These are phyloP conservation scores for Xiphorhynchus erythropygius DNA, from an alignment of 2,797 vertebrate species.

Conservation along the genomic window DNA sequence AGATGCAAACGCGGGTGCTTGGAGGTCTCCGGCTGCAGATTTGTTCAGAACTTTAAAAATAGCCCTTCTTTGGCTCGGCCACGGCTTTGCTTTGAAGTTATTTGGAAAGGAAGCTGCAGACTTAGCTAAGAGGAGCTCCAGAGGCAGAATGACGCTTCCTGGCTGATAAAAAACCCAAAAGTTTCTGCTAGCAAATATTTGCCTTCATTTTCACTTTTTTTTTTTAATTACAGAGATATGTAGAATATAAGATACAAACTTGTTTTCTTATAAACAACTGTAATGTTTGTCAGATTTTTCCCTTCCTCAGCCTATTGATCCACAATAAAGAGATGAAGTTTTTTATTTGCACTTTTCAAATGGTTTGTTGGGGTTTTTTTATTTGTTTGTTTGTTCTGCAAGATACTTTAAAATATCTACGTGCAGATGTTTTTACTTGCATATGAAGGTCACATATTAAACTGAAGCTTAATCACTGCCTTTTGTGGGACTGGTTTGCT, in stretches of 20 bases:
- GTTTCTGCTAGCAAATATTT: not conserved
- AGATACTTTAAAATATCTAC: not conserved
- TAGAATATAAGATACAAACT: not conserved
- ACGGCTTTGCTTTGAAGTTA: not conserved
- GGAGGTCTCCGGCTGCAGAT: no score
- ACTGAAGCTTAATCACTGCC: not conserved
- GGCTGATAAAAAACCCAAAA: not conserved
- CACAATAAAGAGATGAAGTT: fast-evolving
- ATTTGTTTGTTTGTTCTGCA: not conserved
- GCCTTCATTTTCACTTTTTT: not conserved
- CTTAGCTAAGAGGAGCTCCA: not conserved
- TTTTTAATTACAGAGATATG: not conserved
- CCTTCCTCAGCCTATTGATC: not conserved
- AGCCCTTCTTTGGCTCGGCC: not conserved
- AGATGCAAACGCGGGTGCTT: no score
- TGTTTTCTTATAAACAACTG: not conserved
- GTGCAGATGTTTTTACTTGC: not conserved
- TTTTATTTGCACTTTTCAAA: not conserved
- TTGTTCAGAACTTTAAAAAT: not conserved
- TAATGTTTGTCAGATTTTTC: not conserved
- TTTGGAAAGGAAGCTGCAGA: not conserved
- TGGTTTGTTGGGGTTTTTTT: not conserved
- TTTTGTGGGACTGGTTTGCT: not conserved
- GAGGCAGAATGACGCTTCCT: not conserved
- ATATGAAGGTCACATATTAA: not conserved